These are phyloP conservation scores for Cerastis rubricosa DNA, from an alignment of 2,888 invertebrate genomes.

Conservation along the genomic window DNA sequence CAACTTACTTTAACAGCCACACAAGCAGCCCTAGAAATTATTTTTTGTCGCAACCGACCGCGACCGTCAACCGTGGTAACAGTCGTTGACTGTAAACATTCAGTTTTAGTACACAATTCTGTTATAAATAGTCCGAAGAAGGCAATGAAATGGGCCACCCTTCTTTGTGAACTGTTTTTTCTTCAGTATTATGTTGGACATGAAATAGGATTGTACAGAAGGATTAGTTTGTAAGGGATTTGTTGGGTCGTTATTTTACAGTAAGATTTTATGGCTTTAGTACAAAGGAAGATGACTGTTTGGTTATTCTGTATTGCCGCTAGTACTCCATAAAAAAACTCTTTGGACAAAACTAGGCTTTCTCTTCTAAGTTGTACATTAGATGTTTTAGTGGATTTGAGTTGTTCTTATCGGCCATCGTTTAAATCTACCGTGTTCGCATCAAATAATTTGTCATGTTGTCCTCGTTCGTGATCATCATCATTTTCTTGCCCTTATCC, in stretches of 20 bases:
- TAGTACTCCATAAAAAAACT: not conserved
- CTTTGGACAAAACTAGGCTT: not conserved
- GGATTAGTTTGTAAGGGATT: conserved; percentile 19
- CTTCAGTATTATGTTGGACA: conserved; percentile 45
- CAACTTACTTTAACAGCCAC: conserved; percentile 31
- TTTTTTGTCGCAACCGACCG: conserved; percentile 61
- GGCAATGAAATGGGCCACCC: conserved; percentile 65
- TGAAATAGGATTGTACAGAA: conserved; percentile 39
- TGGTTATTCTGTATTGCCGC: not conserved
- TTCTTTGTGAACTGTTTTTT: conserved; percentile 60
- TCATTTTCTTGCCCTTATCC: no score
- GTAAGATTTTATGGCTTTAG: conserved; percentile 13
- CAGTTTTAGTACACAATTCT: conserved; percentile 67
- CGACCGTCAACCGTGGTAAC: conserved; percentile 58
- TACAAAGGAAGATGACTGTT: conserved; percentile 1
- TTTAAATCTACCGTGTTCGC: not conserved
- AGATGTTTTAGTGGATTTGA: not conserved
- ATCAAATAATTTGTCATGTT: not conserved
- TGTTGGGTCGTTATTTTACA: conserved; percentile 17
- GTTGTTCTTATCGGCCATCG: not conserved
- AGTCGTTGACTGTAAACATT: conserved; percentile 67
- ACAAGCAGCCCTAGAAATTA: conserved; percentile 60
- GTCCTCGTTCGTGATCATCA: no score
- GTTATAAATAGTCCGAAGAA: conserved; percentile 70
- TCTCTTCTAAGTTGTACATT: not conserved